Evolutionary conservation across 2,113 vertebrate species (phyloP).

Genomic region (Crotophaga sulcirostris): DNA sequence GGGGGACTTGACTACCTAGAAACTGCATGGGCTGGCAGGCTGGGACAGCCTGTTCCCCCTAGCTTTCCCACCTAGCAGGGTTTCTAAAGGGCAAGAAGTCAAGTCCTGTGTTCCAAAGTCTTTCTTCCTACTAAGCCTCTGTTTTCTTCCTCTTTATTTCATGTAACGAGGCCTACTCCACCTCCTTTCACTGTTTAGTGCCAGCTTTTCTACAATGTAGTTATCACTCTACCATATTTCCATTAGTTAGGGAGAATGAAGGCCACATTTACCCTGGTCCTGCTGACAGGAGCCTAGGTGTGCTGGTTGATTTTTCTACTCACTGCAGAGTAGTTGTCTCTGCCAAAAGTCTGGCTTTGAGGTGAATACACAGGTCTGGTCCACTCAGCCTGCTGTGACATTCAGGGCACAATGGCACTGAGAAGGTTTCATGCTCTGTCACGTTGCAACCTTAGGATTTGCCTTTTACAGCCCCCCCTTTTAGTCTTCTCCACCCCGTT

Average conservation of each 20-base stretch:
- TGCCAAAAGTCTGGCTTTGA: rapidly evolving
- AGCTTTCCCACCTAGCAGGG: not conserved
- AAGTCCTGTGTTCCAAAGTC: not conserved
- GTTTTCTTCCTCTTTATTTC: not conserved
- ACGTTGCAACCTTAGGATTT: not conserved
- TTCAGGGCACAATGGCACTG: not conserved
- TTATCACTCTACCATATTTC: not conserved
- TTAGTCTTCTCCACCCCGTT: rapidly evolving
- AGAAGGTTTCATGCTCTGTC: not conserved
- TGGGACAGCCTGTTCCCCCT: not conserved
- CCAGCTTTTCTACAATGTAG: not conserved
- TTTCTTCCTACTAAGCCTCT: not conserved
- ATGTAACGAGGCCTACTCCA: not conserved
- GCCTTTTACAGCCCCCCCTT: not conserved
- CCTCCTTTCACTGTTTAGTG: not conserved
- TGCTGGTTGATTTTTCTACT: not conserved
- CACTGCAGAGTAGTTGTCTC: rapidly evolving
- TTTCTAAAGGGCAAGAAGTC: not conserved
- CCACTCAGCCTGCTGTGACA: not conserved
- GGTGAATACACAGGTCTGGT: not conserved
- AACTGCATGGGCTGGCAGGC: not conserved
- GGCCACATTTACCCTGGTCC: not conserved
- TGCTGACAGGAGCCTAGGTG: not conserved
- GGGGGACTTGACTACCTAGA: not conserved
- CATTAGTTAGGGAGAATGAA: not conserved